A percentile compares a stretch with the other conserved stretches of the same genome.
Conservation (phyloP, 2,888 invertebrate genomes). For the Cancer borealis region DNA sequence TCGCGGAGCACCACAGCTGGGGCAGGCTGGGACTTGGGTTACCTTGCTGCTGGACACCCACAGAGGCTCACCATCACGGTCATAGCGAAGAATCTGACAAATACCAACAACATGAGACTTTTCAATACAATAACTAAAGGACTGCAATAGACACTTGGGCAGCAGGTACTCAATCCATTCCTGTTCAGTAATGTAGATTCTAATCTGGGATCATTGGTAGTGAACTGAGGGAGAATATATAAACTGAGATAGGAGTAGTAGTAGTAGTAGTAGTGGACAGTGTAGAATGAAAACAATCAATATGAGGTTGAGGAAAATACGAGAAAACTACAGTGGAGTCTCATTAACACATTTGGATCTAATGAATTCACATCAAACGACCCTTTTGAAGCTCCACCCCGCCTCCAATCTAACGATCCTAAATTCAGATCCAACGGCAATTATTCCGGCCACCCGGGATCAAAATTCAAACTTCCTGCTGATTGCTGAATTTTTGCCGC, state of each 20-base stretch:
- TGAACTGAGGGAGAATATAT: not conserved
- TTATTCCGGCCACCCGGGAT: no score
- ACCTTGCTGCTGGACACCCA: slow-evolving; percentile 87
- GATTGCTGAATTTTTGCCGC: no score
- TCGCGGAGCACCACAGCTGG: slow-evolving; percentile 87
- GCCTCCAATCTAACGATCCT: no score
- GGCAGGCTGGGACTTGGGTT: slow-evolving; percentile 86
- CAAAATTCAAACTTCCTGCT: no score
- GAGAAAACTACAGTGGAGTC: no score
- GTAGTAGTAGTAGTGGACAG: no score
- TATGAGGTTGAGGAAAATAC: no score
- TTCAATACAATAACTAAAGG: not conserved
- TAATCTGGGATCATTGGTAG: not conserved
- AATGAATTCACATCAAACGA: no score
- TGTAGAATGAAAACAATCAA: no score
- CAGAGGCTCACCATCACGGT: slow-evolving; percentile 88
- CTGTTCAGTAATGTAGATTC: not conserved
- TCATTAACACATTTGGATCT: no score
- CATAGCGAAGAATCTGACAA: slow-evolving; percentile 89
- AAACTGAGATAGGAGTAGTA: not conserved
- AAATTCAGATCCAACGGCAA: no score
- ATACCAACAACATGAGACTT: not conserved
- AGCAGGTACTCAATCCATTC: not conserved
- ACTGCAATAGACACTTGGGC: not conserved
- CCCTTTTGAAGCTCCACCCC: no score